Conservation (phyloP, 2,888 invertebrate genomes). For the Polymixis flavicincta region DNA sequence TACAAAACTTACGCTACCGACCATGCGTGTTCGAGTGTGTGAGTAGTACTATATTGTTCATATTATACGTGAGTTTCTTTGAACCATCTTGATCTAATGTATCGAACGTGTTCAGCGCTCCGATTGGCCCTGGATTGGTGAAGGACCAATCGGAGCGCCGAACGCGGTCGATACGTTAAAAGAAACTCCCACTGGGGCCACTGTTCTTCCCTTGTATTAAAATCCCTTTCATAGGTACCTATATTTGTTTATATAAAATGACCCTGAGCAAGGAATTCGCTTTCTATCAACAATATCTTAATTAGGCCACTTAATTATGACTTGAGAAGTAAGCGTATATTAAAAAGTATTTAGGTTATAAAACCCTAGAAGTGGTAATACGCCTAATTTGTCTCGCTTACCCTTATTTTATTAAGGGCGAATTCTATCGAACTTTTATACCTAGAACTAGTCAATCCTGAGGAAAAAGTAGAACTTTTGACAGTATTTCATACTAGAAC, state of each 20-base stretch:
- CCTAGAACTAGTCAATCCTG: background rate
- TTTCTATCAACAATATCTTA: background rate
- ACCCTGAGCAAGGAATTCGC: background rate
- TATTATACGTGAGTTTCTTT: slow-evolving; percentile 3
- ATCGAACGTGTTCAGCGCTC: too few species aligned
- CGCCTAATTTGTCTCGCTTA: background rate
- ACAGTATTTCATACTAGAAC: background rate
- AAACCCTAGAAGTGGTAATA: background rate
- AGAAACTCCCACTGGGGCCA: too few species aligned
- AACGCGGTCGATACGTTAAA: too few species aligned
- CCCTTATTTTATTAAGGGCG: background rate
- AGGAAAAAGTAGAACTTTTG: background rate
- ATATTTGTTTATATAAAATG: background rate
- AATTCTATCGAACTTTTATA: background rate
- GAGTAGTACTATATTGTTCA: slow-evolving; percentile 23
- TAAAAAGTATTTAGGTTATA: background rate
- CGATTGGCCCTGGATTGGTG: too few species aligned
- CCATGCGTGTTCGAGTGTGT: slow-evolving; percentile 59
- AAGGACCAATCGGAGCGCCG: too few species aligned
- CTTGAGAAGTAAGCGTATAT: background rate
- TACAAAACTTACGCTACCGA: slow-evolving; percentile 77
- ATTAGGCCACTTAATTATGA: slow-evolving; percentile 7
- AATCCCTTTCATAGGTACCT: background rate
- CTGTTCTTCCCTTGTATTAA: background rate
- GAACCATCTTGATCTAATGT: too few species aligned